phyloP scores from a whole-genome alignment of 2,797 vertebrate species.

The Pangasius sanitwongsei region DNA sequence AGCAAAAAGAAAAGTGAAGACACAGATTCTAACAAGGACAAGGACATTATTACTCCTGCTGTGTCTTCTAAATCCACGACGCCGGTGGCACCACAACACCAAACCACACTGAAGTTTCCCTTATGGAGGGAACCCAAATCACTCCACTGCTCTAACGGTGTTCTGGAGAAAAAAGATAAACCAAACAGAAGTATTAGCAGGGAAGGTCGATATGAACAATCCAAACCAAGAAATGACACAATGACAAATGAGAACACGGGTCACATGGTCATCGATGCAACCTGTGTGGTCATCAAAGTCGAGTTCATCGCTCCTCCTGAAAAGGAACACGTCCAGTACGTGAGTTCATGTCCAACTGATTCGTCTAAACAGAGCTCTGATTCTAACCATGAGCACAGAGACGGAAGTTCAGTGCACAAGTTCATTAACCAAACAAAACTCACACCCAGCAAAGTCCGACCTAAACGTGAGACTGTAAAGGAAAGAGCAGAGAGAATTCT shows the following conservation, averaged over 20 bases:
- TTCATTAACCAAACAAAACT: constrained; percentile 27
- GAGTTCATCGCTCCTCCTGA: constrained; percentile 70
- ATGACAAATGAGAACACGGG: constrained; percentile 58
- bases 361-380: constrained; percentile 19
- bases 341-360: constrained; percentile 49
- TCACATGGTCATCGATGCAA: constrained; percentile 68
- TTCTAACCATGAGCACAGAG: background rate
- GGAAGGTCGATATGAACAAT: constrained; percentile 19
- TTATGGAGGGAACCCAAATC: constrained; percentile 76
- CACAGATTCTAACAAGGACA: constrained; percentile 1
- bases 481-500: constrained; percentile 65
- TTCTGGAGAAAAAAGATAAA: constrained; percentile 47
- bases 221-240: constrained; percentile 49
- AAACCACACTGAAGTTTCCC: constrained; percentile 67
- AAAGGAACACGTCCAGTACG: constrained; percentile 71
- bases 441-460: constrained; percentile 11
- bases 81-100: constrained; percentile 33
- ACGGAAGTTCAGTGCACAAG: constrained; percentile 26
- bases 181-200: constrained; percentile 19
- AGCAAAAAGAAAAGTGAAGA: constrained; percentile 25
- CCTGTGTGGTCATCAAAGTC: constrained; percentile 73
- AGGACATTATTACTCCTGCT: background rate
- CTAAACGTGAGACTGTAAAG: constrained; percentile 61
- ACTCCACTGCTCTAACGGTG: constrained; percentile 55
- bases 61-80: constrained; percentile 26